Percentiles rank a stretch among this genome's conserved stretches.
Evolutionary conservation across 1,140 invertebrate genomes (phyloP).

Genomic region (Riptortus pedestris): DNA sequence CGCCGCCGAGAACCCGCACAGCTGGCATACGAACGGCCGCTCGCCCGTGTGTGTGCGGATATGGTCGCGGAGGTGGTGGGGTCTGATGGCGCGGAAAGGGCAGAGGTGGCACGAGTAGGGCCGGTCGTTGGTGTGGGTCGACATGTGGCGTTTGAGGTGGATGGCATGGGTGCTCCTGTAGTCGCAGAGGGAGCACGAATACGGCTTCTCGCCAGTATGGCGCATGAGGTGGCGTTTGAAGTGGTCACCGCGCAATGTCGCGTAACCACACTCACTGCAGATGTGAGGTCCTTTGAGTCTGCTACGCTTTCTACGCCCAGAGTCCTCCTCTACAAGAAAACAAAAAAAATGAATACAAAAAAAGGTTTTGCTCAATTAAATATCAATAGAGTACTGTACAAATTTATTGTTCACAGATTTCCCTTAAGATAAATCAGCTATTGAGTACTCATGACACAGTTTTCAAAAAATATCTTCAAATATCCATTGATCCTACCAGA

Average conservation of each 20-base stretch:
- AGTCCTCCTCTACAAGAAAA: not conserved
- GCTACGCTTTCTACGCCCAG: not conserved
- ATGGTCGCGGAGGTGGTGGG: not conserved
- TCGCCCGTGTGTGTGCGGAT: constrained; percentile 52
- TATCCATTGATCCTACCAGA: too few species aligned
- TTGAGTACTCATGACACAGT: too few species aligned
- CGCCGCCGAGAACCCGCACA: constrained; percentile 41
- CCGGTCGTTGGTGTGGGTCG: not conserved
- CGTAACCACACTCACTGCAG: constrained; percentile 1
- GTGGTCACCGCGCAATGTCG: not conserved
- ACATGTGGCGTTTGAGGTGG: not conserved
- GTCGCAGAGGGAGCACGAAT: not conserved
- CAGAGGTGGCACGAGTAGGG: not conserved
- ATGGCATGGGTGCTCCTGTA: not conserved
- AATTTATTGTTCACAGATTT: too few species aligned
- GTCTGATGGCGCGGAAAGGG: not conserved
- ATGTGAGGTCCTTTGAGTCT: not conserved
- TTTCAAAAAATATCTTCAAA: too few species aligned
- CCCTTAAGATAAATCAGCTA: too few species aligned
- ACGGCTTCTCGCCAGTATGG: constrained; percentile 6
- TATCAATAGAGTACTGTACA: too few species aligned
- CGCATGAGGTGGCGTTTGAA: constrained; percentile 12
- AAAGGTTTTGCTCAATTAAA: too few species aligned
- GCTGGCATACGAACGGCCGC: constrained; percentile 49
- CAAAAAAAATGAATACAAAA: not conserved